Base-by-base conservation (phyloP, 2,113 vertebrate species). In the Tetraodon nigroviridis region DNA sequence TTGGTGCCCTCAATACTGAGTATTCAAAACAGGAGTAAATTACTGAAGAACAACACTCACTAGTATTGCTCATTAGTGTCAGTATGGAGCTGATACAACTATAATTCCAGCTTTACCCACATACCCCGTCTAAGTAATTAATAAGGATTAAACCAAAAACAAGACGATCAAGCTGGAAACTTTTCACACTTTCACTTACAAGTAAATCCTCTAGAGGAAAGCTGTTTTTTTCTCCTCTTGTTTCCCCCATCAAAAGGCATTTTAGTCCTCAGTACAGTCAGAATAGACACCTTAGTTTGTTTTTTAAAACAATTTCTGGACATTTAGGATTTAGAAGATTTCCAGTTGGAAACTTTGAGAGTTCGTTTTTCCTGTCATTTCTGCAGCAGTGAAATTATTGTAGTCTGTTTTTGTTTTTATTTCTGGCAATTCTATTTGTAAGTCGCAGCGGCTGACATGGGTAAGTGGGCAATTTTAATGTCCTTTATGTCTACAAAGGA, bases 261-360 rank as follows among this genome's bases (percentile, higher is more conserved):
- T 13, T 21, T 83, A 87, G 85, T 88, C 86, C 89, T 87, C 86
- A 89, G 86, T 84, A 87, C 81, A 75, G 82, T 79, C 79, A 86
- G 85, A 87, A 88, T 85, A 89, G 81, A 86, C 81, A 73, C 85
- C 73, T 82, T 85, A 79, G 61, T 76, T 81, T 79, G 77, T 84
- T 87, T 81, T 70, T 84, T 71, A 78, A 81, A 86, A 78, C 78
- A 69, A 80, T 76, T 75, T 49, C 29, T 51, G 79, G 79, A 87
- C 83, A 73, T 77, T 65, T 0, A 78, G 78, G 73, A 83, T 61
- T 46, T 60, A 53, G 66, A 76, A 73, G 74, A 37, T 37, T 37
- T 78, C 68, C 70, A 69, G 67, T 55, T 15, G 71, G 76, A 78
- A 78, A 70, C 58, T 51, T 65, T 58, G 78, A 80, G 75, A 74